Percentiles rank a stretch among this genome's conserved stretches.
These are phyloP conservation scores for Solenopsis fugax DNA, from an alignment of 1,140 invertebrate species.

Conservation along the genomic window DNA sequence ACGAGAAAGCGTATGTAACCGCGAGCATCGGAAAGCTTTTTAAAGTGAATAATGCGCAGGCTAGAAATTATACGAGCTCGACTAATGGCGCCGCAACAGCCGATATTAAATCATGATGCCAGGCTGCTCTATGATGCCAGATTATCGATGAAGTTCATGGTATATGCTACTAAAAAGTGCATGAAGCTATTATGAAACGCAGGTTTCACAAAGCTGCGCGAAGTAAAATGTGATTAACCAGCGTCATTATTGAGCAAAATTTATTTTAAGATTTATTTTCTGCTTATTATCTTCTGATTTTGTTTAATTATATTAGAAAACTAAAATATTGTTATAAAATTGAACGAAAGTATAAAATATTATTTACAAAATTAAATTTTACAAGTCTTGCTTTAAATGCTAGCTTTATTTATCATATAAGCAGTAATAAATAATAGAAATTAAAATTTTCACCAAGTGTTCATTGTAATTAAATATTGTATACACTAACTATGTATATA, in stretches of 20 bases:
- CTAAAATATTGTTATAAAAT: not conserved
- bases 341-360: not conserved
- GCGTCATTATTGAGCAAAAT: constrained; percentile 6
- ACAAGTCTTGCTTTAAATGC: not conserved
- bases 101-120: constrained; percentile 69
- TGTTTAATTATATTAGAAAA: not conserved
- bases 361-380: not conserved
- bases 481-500: not conserved
- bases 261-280: not conserved
- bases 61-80: constrained; percentile 56
- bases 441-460: not conserved
- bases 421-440: not conserved
- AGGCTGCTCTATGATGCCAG: constrained; percentile 28
- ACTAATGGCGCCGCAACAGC: constrained; percentile 43
- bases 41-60: constrained; percentile 59
- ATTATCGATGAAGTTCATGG: constrained; percentile 60
- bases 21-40: constrained; percentile 59
- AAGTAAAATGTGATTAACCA: constrained; percentile 18
- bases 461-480: not conserved
- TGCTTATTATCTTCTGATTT: not conserved
- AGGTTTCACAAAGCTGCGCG: constrained; percentile 9
- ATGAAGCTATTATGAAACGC: constrained; percentile 47
- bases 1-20: constrained; percentile 45
- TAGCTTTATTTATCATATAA: not conserved
- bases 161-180: constrained; percentile 58